These are phyloP conservation scores for Chaetogeoica ovagalla DNA, from an alignment of 2,888 invertebrate species.

Conservation along the genomic window DNA sequence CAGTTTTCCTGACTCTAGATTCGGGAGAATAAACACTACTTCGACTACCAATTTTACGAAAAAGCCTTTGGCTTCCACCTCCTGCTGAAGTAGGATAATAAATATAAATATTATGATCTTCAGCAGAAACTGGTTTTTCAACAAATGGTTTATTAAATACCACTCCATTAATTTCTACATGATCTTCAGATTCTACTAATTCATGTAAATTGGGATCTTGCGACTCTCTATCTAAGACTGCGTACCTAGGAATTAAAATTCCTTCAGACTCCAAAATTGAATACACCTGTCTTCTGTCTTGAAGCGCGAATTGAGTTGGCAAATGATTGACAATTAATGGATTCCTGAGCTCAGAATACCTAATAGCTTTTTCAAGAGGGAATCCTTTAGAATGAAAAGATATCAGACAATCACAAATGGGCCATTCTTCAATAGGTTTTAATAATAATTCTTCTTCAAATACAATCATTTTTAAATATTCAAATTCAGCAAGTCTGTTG, in stretches of 20 bases:
- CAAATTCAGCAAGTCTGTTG: conserved; percentile 91
- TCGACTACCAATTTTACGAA: conserved; percentile 98
- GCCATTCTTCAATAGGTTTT: conserved; percentile 97
- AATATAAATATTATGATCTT: conserved; percentile 99
- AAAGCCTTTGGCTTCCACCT: conserved; percentile 95
- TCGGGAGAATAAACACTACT: conserved; percentile 98
- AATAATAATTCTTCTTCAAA: conserved; percentile 95
- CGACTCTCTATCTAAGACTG: conserved; percentile 92
- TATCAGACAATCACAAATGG: conserved; percentile 94
- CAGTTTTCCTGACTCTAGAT: conserved; percentile 92
- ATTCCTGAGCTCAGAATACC: conserved; percentile 88
- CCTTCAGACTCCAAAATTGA: conserved; percentile 90
- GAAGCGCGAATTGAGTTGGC: conserved; percentile 97
- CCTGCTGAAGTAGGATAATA: conserved; percentile 99
- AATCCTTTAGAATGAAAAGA: conserved; percentile 99
- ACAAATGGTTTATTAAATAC: conserved; percentile 98
- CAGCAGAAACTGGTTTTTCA: conserved; percentile 98
- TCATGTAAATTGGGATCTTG: conserved; percentile 87
- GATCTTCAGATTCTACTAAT: conserved; percentile 92
- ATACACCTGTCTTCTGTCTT: conserved; percentile 93
- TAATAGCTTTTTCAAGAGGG: conserved; percentile 95
- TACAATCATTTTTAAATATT: conserved; percentile 91
- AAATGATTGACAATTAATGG: conserved; percentile 98
- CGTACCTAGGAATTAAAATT: conserved; percentile 96
- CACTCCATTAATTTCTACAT: conserved; percentile 93